These are phyloP conservation scores for Polymixis flavicincta DNA, from an alignment of 2,888 invertebrate species.

Conservation along the genomic window DNA sequence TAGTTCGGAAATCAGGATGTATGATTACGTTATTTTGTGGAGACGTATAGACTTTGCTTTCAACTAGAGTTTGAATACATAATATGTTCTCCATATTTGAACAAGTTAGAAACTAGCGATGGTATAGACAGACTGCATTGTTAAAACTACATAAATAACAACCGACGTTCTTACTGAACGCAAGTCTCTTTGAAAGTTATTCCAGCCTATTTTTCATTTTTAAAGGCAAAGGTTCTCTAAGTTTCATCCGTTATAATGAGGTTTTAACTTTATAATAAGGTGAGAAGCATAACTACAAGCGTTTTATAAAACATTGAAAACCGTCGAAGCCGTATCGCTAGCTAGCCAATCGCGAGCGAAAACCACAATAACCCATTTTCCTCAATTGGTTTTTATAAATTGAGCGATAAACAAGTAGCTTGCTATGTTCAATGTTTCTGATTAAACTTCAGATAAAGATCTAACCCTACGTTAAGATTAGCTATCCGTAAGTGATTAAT, in stretches of 20 bases:
- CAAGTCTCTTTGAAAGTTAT: constrained; percentile 21
- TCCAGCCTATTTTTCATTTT: not conserved
- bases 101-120: constrained; percentile 1
- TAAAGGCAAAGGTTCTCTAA: not conserved
- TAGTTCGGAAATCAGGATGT: constrained; percentile 30
- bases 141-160: constrained; percentile 18
- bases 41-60: constrained; percentile 5
- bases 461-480: constrained; percentile 8
- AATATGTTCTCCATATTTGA: not conserved
- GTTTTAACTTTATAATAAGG: constrained; percentile 4
- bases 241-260: not conserved
- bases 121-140: not conserved
- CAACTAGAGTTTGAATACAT: not conserved
- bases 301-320: constrained; percentile 21
- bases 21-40: constrained; percentile 21
- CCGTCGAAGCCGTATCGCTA: constrained; percentile 22
- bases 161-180: constrained; percentile 1
- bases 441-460: constrained; percentile 35
- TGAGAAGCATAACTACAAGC: not conserved
- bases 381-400: constrained; percentile 57
- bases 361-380: constrained; percentile 53
- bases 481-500: not conserved
- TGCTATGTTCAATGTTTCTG: constrained; percentile 44
- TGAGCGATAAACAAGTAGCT: constrained; percentile 46
- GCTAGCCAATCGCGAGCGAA: constrained; percentile 44